phyloP scores from a whole-genome alignment of 2,797 vertebrate species.

The Yasuhikotakia modesta region DNA sequence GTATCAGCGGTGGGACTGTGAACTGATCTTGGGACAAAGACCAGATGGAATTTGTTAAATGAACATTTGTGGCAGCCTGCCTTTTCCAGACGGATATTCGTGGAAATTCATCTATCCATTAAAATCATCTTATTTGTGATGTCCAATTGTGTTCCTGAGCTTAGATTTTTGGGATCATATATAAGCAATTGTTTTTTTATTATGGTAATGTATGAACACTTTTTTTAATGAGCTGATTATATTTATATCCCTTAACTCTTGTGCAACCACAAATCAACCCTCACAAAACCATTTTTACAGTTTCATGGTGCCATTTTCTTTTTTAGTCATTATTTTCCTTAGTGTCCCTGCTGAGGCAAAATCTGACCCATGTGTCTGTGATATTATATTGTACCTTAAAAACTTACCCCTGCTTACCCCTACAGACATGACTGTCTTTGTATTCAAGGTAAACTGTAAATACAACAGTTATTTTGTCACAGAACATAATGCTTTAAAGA shows the following conservation, averaged over 20 bases:
- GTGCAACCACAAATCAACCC: not conserved
- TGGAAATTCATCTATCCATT: conserved; percentile 72
- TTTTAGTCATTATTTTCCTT: not conserved
- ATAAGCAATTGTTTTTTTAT: conserved; percentile 27
- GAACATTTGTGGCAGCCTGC: conserved; percentile 74
- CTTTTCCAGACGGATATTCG: conserved; percentile 76
- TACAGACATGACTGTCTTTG: conserved; percentile 41
- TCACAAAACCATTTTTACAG: not conserved
- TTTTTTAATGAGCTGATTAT: not conserved
- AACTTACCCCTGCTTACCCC: conserved; percentile 23
- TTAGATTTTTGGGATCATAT: conserved; percentile 58
- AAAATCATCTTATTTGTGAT: conserved; percentile 75
- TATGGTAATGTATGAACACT: not conserved
- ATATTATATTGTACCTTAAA: conserved; percentile 14
- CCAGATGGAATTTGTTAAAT: conserved; percentile 83
- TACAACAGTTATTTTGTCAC: conserved; percentile 23
- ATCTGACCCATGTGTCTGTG: conserved; percentile 28
- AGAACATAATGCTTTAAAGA: conserved; percentile 17
- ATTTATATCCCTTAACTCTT: not conserved
- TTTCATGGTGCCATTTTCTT: not conserved
- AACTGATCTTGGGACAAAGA: conserved; percentile 66
- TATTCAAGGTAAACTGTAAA: conserved; percentile 15
- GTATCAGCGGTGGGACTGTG: conserved; percentile 42
- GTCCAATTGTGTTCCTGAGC: conserved; percentile 72
- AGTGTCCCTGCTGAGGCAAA: not conserved